A percentile compares a stretch with the other conserved stretches of the same genome.
These are phyloP conservation scores for Hippoglossus stenolepis DNA, from an alignment of 2,113 vertebrate genomes.

Conservation along the genomic window DNA sequence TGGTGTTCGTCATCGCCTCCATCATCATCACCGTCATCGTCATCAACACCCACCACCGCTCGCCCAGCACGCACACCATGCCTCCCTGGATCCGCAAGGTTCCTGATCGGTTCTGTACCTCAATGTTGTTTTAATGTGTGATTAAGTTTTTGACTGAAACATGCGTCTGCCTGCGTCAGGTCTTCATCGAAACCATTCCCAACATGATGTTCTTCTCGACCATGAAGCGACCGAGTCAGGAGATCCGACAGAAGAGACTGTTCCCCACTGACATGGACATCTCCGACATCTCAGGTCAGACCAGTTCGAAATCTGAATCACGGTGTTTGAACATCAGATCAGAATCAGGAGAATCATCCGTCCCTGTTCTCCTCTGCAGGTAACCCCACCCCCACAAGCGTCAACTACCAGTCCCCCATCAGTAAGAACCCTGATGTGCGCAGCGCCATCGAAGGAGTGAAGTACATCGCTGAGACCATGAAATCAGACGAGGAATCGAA, in stretches of 20 bases:
- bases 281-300: slow-evolving; percentile 95
- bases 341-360: too few relatives aligned
- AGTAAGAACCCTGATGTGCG: slow-evolving; percentile 95
- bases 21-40: slow-evolving; percentile 98
- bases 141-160: background rate
- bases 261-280: slow-evolving; percentile 94
- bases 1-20: slow-evolving; percentile 96
- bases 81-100: slow-evolving; percentile 96
- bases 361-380: slow-evolving; percentile 75
- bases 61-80: slow-evolving; percentile 97
- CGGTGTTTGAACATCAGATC: background rate
- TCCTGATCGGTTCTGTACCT: background rate
- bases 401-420: slow-evolving; percentile 91
- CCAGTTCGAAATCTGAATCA: background rate
- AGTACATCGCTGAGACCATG: slow-evolving; percentile 98
- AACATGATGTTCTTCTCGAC: slow-evolving; percentile 99
- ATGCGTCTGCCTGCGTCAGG: slow-evolving; percentile 70
- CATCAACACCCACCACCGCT: slow-evolving; percentile 98
- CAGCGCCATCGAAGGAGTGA: slow-evolving; percentile 95
- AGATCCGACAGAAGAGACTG: slow-evolving; percentile 87
- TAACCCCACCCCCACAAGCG: slow-evolving; percentile 87
- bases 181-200: slow-evolving; percentile 98
- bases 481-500: slow-evolving; percentile 95
- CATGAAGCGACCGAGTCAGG: slow-evolving; percentile 95
- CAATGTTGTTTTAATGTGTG: background rate